phyloP scores from a whole-genome alignment of 2,797 vertebrate species.

The Gallinago stenura region DNA sequence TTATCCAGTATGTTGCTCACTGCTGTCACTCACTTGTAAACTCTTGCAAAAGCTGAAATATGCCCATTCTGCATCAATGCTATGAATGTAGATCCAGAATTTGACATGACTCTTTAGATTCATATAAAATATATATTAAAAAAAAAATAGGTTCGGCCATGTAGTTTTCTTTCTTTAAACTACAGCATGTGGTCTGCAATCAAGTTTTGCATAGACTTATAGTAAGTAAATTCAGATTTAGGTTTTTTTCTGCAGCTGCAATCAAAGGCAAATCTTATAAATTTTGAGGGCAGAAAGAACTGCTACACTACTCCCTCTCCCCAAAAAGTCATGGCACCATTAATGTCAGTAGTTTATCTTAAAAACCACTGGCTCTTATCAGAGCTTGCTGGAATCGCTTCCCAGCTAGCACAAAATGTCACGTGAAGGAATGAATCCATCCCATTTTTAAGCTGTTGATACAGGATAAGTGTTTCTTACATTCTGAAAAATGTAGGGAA shows the following conservation, averaged over 20 bases:
- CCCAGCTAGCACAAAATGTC: not conserved
- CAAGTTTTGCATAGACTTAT: not conserved
- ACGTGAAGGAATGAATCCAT: not conserved
- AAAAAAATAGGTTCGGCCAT: not conserved
- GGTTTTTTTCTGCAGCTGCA: not conserved
- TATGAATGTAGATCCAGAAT: not conserved
- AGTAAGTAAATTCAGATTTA: not conserved
- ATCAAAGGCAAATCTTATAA: not conserved
- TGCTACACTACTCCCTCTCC: not conserved
- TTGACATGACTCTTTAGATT: not conserved
- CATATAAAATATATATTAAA: not conserved
- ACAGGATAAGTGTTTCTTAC: constrained; percentile 2
- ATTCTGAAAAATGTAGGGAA: not conserved
- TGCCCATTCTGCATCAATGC: not conserved
- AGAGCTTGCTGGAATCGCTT: not conserved
- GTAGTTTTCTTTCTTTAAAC: not conserved
- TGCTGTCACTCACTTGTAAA: not conserved
- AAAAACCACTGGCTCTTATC: not conserved
- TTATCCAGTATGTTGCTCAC: not conserved
- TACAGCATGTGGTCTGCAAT: not conserved
- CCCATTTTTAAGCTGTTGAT: not conserved
- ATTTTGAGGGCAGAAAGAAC: not conserved
- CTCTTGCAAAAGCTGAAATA: not conserved
- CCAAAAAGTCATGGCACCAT: not conserved
- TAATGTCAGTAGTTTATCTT: constrained; percentile 20